Conservation (phyloP, 2,888 invertebrate genomes). For the Acrobasis consociella region DNA sequence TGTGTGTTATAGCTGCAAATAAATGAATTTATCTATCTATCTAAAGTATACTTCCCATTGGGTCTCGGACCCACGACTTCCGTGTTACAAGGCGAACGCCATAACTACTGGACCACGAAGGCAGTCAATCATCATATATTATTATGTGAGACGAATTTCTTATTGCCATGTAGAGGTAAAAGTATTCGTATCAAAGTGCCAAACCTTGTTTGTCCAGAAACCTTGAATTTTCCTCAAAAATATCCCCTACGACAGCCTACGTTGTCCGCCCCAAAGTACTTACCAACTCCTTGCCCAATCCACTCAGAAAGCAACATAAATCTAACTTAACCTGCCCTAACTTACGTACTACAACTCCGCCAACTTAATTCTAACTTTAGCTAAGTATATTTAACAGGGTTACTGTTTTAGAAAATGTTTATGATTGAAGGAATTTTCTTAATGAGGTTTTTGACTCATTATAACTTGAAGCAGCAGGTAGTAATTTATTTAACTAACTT, state of each 20-base stretch:
- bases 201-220: background rate
- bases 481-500: no score
- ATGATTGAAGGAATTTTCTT: background rate
- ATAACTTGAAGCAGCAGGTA: no score
- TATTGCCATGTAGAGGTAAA: no score
- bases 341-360: conserved; percentile 52
- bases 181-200: background rate
- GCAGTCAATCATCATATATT: no score
- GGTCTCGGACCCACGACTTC: no score
- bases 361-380: conserved; percentile 62
- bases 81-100: no score
- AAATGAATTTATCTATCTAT: no score
- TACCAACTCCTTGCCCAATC: conserved; percentile 32
- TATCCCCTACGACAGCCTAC: conserved; percentile 1
- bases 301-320: conserved; percentile 57
- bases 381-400: conserved; percentile 42
- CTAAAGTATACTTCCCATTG: no score
- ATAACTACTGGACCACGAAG: no score
- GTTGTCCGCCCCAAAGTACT: conserved; percentile 14
- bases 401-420: conserved; percentile 6
- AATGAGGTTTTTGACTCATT: no score
- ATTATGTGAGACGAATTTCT: no score
- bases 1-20: no score
- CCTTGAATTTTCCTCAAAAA: background rate
- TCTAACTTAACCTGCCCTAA: conserved; percentile 63